Evolutionary conservation across 2,888 invertebrate genomes (phyloP), one percentile per base, ranked within the genome.

Genomic region (Slavum lentiscoides): DNA sequence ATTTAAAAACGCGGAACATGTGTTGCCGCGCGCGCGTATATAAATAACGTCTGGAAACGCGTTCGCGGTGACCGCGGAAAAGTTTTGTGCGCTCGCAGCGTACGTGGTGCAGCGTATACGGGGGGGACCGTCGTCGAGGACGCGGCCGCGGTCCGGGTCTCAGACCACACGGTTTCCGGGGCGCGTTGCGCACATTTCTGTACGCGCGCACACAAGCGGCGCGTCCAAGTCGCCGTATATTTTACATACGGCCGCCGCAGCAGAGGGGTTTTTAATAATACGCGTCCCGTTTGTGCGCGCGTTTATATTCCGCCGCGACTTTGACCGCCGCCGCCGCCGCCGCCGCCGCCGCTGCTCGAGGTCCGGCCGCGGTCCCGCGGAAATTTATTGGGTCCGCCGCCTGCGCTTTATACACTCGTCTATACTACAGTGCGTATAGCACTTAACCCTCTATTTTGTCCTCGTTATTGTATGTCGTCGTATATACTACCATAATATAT

Each of bases 321-420:
- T 30, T 30, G 30, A 30, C 30, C 30, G 30, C 30, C 30, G 30
- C 4, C 30, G 30, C 4, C 4, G 30, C 30, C n/a, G 21, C 64
- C 21, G 69, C 37, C 69, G 70, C 80, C 21, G 69, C 69, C 80
- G n/a, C n/a, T 69, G 77, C 69, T 61, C 70, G 77, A 70, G 53
- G 77, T 62, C 77, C 61, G 55, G 21, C 64, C 21, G 69, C 15
- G 21, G 53, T 37, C 21, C 76, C 61, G 62, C 21, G 19, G 55
- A 80, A 72, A 80, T 80, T 80, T 80, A 80, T 80, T n/a, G 69
- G 77, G 59, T 69, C 37, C 69, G 70, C 80, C 21, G 69, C 69
- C 80, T 70, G 70, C 70, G 62, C 53, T 77, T 77, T 70, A 68
- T 43, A 75, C 49, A 30, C 49, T 61, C 69, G 13, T 17, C 69